Conservation (phyloP, 1,140 invertebrate genomes). For the Eupristina koningsbergeri region DNA sequence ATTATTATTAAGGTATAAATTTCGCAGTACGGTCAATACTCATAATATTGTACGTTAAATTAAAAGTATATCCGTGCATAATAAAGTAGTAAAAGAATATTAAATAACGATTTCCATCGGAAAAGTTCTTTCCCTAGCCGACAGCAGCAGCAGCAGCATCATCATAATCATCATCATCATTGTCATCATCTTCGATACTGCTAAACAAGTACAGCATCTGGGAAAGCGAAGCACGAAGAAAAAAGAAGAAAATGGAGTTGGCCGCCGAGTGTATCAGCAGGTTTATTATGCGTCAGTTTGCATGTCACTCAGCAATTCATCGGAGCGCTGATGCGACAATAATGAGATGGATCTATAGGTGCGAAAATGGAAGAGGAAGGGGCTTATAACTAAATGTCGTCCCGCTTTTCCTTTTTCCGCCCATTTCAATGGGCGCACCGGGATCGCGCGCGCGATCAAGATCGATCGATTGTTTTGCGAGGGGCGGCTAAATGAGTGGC, state of each 20-base stretch:
- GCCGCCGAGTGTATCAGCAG: background rate
- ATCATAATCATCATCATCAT: too few species aligned
- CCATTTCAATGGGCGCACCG: background rate
- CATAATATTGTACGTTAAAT: background rate
- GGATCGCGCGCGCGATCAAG: background rate
- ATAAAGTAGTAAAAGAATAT: background rate
- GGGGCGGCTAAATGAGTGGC: conserved; percentile 51
- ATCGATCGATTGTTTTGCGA: conserved; percentile 36
- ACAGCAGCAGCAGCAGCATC: too few species aligned
- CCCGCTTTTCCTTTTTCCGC: background rate
- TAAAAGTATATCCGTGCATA: background rate
- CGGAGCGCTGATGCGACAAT: background rate
- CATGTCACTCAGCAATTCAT: background rate
- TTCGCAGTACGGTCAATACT: background rate
- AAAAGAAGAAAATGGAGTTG: background rate
- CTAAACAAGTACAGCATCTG: too few species aligned
- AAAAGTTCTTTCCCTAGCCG: background rate
- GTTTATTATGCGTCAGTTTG: conserved; percentile 5
- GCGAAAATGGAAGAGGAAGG: background rate
- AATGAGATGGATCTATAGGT: background rate
- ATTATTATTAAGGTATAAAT: too few species aligned
- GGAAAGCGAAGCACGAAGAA: too few species aligned
- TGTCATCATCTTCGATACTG: background rate
- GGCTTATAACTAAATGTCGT: background rate
- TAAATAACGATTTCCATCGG: background rate